Conservation (phyloP, 2,797 vertebrate genomes). For the Halcyon badia region DNA sequence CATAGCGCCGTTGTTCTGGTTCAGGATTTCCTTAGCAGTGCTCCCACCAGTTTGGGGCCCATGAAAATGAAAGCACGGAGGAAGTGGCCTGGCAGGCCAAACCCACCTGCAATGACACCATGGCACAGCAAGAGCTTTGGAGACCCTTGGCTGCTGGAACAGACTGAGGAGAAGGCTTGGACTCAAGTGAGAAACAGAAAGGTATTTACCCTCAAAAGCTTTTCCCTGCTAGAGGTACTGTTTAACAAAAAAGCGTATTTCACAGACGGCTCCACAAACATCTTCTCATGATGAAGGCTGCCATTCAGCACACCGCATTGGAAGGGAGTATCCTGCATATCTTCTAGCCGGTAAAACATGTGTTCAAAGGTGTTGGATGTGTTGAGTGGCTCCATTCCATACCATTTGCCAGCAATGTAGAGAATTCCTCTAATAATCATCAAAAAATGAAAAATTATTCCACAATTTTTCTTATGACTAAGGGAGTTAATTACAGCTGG, state of each 20-base stretch:
- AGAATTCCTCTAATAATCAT: slow-evolving; percentile 85
- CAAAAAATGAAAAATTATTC: not conserved
- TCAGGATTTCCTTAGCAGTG: not conserved
- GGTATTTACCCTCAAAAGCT: slow-evolving; percentile 61
- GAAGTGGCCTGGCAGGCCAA: not conserved
- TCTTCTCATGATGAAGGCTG: not conserved
- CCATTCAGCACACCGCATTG: slow-evolving; percentile 82
- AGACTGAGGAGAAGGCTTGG: not conserved
- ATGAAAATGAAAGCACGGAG: not conserved
- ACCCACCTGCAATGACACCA: not conserved
- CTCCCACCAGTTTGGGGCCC: not conserved
- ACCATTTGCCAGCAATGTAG: slow-evolving; percentile 80
- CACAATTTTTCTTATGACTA: not conserved
- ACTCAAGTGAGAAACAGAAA: not conserved
- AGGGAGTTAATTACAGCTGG: not conserved
- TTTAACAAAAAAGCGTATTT: slow-evolving; percentile 16
- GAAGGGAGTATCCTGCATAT: slow-evolving; percentile 56
- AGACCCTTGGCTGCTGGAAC: not conserved
- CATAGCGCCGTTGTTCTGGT: not conserved
- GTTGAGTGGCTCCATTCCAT: slow-evolving; percentile 85
- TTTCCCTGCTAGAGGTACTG: slow-evolving; percentile 2
- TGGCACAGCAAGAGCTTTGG: not conserved
- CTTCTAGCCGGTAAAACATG: slow-evolving; percentile 81
- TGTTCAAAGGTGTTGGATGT: slow-evolving; percentile 83
- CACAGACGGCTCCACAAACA: not conserved